These are phyloP conservation scores for Xyliphius kryptos DNA, from an alignment of 2,113 vertebrate species.

Conservation along the genomic window DNA sequence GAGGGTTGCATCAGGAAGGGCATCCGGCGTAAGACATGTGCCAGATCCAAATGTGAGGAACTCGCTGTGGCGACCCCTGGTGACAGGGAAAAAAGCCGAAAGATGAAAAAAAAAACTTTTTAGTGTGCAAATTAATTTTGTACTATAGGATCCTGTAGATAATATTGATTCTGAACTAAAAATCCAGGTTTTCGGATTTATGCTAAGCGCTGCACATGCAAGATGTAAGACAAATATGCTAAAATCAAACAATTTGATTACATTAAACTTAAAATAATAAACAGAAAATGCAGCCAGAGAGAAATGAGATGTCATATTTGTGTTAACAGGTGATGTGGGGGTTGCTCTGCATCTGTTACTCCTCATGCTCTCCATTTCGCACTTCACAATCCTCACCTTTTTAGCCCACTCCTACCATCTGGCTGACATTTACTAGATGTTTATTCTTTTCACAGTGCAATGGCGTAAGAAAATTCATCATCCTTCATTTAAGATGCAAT, in stretches of 20 bases:
- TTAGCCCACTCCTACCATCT: constrained; percentile 38
- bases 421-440: constrained; percentile 32
- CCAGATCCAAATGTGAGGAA: too few species aligned
- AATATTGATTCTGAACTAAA: too few species aligned
- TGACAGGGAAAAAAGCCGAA: too few species aligned
- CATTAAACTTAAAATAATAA: background rate
- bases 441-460: constrained; percentile 6
- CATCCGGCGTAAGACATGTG: too few species aligned
- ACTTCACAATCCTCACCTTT: constrained; percentile 22
- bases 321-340: constrained; percentile 38
- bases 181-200: too few species aligned
- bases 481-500: constrained; percentile 9
- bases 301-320: constrained; percentile 19
- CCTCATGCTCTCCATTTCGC: constrained; percentile 18
- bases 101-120: too few species aligned
- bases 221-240: background rate
- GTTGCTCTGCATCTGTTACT: constrained; percentile 33
- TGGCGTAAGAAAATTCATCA: constrained; percentile 9
- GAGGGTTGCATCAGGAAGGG: too few species aligned
- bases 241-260: background rate
- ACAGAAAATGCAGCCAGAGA: background rate
- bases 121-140: too few species aligned
- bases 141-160: too few species aligned
- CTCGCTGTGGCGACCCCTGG: too few species aligned
- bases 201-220: too few species aligned